Conservation (phyloP, 2,797 vertebrate species). For the Centropyge bicolor region DNA sequence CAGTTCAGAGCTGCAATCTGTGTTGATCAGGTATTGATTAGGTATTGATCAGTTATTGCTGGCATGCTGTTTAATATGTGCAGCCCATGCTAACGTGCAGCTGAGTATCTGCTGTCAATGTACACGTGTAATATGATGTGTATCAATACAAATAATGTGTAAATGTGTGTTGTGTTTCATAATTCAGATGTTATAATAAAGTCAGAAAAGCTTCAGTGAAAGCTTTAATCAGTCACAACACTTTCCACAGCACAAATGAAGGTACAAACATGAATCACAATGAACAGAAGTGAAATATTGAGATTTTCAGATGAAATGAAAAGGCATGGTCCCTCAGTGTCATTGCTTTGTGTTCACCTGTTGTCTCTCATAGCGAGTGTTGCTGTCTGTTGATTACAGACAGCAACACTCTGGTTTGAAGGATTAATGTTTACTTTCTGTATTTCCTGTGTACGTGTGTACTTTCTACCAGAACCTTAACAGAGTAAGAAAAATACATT, state of each 20-base stretch:
- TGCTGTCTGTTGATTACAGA: no score
- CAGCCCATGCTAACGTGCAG: slow-evolving; percentile 2
- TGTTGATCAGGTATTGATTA: slow-evolving; percentile 21
- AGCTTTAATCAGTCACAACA: not conserved
- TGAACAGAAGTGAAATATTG: not conserved
- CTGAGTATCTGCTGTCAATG: slow-evolving; percentile 4
- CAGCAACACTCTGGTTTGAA: no score
- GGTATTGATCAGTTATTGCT: slow-evolving; percentile 6
- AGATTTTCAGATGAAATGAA: no score
- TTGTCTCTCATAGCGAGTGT: no score
- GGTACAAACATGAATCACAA: not conserved
- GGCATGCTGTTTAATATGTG: slow-evolving; percentile 15
- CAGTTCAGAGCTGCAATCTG: not conserved
- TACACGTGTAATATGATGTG: slow-evolving; percentile 26
- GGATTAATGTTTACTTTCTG: no score
- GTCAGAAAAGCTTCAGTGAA: not conserved
- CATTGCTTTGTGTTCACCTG: no score
- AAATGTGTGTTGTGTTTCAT: slow-evolving; percentile 25
- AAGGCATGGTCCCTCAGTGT: no score
- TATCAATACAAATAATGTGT: not conserved
- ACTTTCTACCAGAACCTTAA: no score
- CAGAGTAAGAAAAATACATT: no score
- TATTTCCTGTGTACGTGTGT: no score
- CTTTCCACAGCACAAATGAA: not conserved
- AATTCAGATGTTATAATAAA: slow-evolving; percentile 14